phyloP scores from a whole-genome alignment of 2,113 vertebrate species.

The Atractosteus spatula region DNA sequence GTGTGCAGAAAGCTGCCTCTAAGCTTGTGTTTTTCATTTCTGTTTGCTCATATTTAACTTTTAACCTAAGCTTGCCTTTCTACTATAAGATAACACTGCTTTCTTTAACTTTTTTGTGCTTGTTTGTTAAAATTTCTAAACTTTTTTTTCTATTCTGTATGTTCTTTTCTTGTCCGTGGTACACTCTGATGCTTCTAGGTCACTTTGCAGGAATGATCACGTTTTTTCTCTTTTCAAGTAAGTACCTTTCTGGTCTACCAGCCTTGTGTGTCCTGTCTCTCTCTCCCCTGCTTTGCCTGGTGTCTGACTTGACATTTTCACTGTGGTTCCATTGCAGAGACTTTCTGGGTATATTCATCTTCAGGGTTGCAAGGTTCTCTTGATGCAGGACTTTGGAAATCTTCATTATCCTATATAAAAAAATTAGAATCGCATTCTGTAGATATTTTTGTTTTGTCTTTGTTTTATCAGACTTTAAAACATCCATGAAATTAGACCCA shows the following conservation, averaged over 20 bases:
- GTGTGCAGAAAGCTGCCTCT: too few relatives aligned
- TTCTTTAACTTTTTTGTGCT: slow-evolving; percentile 29
- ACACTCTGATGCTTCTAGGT: slow-evolving; percentile 75
- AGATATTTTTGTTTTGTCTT: too few relatives aligned
- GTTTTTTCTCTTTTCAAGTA: slow-evolving; percentile 75
- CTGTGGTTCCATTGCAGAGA: neutral
- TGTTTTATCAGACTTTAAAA: too few relatives aligned
- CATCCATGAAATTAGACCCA: too few relatives aligned
- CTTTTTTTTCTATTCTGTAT: slow-evolving; percentile 27
- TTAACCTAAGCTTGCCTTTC: neutral
- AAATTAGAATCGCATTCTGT: too few relatives aligned
- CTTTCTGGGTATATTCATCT: too few relatives aligned
- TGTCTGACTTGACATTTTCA: neutral
- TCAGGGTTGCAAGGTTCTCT: too few relatives aligned
- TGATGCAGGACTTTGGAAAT: too few relatives aligned
- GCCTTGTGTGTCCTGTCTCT: neutral
- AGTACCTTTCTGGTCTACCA: slow-evolving; percentile 47
- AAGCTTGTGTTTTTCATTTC: neutral
- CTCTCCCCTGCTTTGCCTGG: neutral
- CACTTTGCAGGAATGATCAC: slow-evolving; percentile 90
- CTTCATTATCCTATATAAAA: too few relatives aligned
- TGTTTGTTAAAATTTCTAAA: neutral
- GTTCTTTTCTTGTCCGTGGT: slow-evolving; percentile 46
- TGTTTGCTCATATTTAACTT: neutral
- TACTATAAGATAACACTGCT: neutral